Base-by-base conservation (phyloP, 2,797 vertebrate species). In the Apodemus agrarius region DNA sequence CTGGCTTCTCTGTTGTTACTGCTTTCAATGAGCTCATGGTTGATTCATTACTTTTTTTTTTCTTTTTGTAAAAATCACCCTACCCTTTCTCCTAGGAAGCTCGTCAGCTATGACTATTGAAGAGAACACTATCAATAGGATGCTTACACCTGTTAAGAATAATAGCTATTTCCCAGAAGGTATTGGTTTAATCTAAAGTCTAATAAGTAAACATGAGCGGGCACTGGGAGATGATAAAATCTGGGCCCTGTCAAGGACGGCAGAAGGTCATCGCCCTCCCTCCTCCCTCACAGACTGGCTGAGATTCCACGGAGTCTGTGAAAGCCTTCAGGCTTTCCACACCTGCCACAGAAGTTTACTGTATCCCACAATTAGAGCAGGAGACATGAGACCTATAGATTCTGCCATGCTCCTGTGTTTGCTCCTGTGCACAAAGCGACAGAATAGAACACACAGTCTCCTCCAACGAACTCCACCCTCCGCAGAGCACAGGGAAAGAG, bases 21-120 rank as follows among this genome's bases (percentile, higher is more conserved):
- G 67, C 93, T 93, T 91, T 82, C 63, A 89, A 84, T 91, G 84
- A 96, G 59, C n/a, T 97, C 67, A 93, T 34, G 24, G 21, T 57
- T 93, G 43, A 79, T 74, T 81, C 74, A 80, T 93, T 69, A 29
- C 46, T 37, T n/a, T 24, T 76, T 76, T 54, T 80, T 61, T 12
- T 37, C n/a, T 40, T 22, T 61, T 54, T 78, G 43, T 89, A 37
- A 59, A 59, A 91, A 91, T 92, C 59, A 95, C 0, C 13, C 17
- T 87, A 14, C 67, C 31, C 24, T 74, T 10, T 82, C 17, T 21
- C 26, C 17, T 14, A 76, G 14, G n/a, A 95, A 93, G 26, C 61
- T 83, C 34, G 34, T 16, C 37, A 3, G 67, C 83, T 94, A 63
- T 57, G 11, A 65, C 83, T 94, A 79, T 82, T 78, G 93, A 93